Conservation (phyloP, 2,888 invertebrate genomes). For the Horisme vitalbata region DNA sequence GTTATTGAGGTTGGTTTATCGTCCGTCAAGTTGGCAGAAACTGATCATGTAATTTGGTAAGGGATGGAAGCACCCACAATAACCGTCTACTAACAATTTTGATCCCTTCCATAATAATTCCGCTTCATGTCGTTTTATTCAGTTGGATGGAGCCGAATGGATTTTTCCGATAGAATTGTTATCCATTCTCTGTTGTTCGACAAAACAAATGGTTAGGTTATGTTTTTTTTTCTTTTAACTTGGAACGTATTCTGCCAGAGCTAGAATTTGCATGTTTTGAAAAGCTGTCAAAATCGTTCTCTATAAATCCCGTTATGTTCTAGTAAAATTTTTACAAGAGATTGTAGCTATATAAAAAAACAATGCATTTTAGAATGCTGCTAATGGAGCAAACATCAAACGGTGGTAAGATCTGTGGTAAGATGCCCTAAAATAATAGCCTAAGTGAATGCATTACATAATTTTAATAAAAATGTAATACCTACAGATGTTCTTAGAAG, state of each 20-base stretch:
- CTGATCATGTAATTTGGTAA: conserved; percentile 24
- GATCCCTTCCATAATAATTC: conserved; percentile 66
- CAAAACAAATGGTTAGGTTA: conserved; percentile 17
- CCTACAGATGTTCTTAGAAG: no score
- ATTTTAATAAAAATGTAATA: no score
- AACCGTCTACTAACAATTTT: conserved; percentile 44
- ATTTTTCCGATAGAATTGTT: conserved; percentile 75
- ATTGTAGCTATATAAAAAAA: no score
- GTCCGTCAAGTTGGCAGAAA: conserved; percentile 8
- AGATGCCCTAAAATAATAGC: no score
- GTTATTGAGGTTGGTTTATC: conserved; percentile 8
- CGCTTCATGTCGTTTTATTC: conserved; percentile 72
- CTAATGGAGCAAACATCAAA: no score
- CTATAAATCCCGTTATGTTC: background rate
- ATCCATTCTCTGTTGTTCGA: conserved; percentile 38
- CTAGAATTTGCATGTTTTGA: conserved; percentile 7
- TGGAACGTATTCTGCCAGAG: conserved; percentile 7
- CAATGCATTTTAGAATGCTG: no score
- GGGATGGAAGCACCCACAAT: conserved; percentile 42
- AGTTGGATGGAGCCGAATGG: conserved; percentile 70
- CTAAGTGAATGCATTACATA: no score
- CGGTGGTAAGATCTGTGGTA: no score
- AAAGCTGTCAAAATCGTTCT: conserved; percentile 7
- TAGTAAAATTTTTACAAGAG: conserved; percentile 52
- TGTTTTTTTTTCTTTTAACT: conserved; percentile 8